Base-by-base conservation (phyloP, 2,888 invertebrate species). In the Sphecodes monilicornis region DNA sequence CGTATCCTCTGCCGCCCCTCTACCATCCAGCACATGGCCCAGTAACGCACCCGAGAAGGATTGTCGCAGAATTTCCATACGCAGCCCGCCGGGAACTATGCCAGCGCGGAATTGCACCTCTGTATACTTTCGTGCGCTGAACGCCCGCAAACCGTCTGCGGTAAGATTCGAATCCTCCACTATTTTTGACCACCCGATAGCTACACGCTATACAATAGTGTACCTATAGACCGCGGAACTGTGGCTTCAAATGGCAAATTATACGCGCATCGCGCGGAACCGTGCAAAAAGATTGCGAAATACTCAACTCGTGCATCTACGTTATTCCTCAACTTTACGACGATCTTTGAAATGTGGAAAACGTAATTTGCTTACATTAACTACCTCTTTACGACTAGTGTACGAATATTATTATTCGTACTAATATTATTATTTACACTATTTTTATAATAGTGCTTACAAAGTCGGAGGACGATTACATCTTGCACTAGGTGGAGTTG, bases 61-160 rank as follows among this genome's bases (percentile, higher is more conserved):
- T 78, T 71, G 36, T 64, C 72, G 43, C 36, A 11, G 60, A 71
- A 72, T 78, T 78, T 78, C 78, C 78, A 64, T 72, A 72, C 43
- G 57, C 54, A 78, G 60, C 78, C 32, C 43, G 22, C 77, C 32
- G 41, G 54, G 71, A 78, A 78, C 78, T 60, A 78, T n/a, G 60
- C 78, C 78, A 72, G 36, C 60, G 26, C 26, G 60, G 72, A 64
- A 46, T 64, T 72, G 72, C 78, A 60, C 60, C 54, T 64, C 43
- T 29, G 22, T 60, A 57, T 22, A 60, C 22, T 66, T 66, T 22
- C 54, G 46, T 22, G 46, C 41, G 29, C 10, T 22, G 29, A 18
- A 46, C 70, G 43, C 16, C 41, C 41, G 43, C 41, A 26, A 70
- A 70, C 41, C 26, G 69, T 70, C 43, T 36, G 66, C 43, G 41